phyloP scores from a whole-genome alignment of 2,113 vertebrate genomes.

The Corvus hawaiiensis region DNA sequence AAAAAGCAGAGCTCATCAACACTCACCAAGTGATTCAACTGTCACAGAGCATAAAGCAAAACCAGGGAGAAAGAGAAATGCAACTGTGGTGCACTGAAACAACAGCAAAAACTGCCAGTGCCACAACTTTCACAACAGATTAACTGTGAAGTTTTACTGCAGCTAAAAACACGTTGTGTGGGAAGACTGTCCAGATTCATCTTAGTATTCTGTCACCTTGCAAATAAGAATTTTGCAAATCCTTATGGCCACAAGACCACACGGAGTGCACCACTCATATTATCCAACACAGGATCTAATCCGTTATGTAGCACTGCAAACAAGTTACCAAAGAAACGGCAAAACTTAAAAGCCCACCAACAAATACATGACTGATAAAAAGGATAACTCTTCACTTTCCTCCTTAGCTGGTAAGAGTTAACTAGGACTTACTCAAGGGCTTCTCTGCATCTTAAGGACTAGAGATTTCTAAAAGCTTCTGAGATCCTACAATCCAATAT shows the following conservation, averaged over 20 bases:
- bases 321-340: not conserved
- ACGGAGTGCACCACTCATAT: not conserved
- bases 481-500: not conserved
- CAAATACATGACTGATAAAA: not conserved
- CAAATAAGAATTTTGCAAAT: not conserved
- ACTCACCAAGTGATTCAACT: constrained; percentile 11
- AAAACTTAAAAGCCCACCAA: not conserved
- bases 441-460: not conserved
- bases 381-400: not conserved
- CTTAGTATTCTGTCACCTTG: not conserved
- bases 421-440: not conserved
- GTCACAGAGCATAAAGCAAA: not conserved
- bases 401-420: not conserved
- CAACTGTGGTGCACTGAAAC: not conserved
- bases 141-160: constrained; percentile 21
- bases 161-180: constrained; percentile 2
- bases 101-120: constrained; percentile 41
- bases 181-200: constrained; percentile 3
- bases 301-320: not conserved
- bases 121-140: constrained; percentile 24
- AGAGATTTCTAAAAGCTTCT: not conserved
- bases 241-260: not conserved
- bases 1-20: not conserved
- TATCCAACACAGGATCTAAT: not conserved
- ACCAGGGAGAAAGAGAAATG: not conserved